Evolutionary conservation across 1,140 invertebrate genomes (phyloP).

Genomic region (Parasteatoda tepidariorum): DNA sequence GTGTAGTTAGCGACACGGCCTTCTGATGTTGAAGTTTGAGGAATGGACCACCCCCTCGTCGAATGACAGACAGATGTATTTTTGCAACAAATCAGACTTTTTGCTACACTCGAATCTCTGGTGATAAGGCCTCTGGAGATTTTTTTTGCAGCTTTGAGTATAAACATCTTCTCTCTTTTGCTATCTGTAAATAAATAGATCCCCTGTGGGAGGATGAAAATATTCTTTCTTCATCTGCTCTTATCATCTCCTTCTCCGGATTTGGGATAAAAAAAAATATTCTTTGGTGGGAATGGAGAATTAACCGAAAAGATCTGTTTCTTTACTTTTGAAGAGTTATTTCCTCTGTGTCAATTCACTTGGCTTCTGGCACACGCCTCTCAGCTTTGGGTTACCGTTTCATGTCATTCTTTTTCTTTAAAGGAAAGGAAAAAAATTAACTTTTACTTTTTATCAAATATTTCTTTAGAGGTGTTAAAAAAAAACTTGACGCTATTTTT

Average conservation of each 20-base stretch:
- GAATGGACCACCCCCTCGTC: not conserved
- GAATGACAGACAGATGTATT: slow-evolving; percentile 9
- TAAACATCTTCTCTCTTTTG: not conserved
- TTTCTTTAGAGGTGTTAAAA: no score
- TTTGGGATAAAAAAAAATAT: not conserved
- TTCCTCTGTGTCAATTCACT: not conserved
- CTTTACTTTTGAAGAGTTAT: not conserved
- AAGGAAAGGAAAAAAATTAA: no score
- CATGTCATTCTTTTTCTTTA: not conserved
- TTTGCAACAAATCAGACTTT: slow-evolving; percentile 20
- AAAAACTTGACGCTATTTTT: no score
- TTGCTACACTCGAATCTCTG: not conserved
- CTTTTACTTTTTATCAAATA: no score
- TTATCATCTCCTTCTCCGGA: not conserved
- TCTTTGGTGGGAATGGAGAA: not conserved
- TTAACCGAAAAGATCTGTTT: not conserved
- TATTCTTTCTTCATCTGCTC: not conserved
- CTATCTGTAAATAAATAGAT: slow-evolving; percentile 48
- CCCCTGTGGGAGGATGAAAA: not conserved
- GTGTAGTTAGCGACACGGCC: not conserved
- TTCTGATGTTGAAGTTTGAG: not conserved
- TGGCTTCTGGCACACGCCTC: no score
- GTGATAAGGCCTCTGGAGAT: not conserved
- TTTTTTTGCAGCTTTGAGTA: not conserved
- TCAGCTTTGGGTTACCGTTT: not conserved